Base-by-base conservation (phyloP, 2,797 vertebrate species). In the Danio tinwini region DNA sequence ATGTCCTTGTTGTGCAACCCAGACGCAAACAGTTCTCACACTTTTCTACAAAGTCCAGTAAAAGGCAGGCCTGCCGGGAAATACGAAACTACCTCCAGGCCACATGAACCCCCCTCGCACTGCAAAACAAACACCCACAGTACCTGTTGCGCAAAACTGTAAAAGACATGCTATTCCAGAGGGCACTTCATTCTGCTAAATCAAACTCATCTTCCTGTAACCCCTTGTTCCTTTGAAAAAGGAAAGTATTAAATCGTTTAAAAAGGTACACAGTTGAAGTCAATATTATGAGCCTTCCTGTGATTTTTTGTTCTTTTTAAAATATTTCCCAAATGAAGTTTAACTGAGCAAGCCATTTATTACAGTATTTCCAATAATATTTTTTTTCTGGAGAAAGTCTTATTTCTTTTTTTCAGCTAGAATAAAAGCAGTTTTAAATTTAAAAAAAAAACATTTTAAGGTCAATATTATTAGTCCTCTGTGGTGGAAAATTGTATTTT, bases 121-220 rank as follows among this genome's bases (percentile, higher is more conserved):
- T 45, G 39, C 74, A 78, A 69, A 67, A 71, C 68, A 79, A 79
- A 79, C 68, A 72, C 37, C 14, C 17, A 61, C 17, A 55, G 68
- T 16, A 79, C 58, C 39, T 72, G 77, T 72, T 79, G 68, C 40
- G 40, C 77, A 79, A 79, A 72, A 79, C n/a, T 71, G 56, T 29
- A 29, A 42, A 62, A 67, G 5, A 58, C 16, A 42, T 5, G 45
- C 19, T 11, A 42, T 62, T 78, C n/a, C 55, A 71, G 11, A 52
- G 47, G 70, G 45, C 44, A 61, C 49, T 12, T 72, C 59, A n/a
- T 78, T 70, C 37, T 76, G 81, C 77, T 64, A 53, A 63, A 65
- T 55, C 44, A 29, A 62, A 58, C 52, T 68, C 72, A 21, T 67
- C 59, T 68, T 72, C 62, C 40, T 49, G 61, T 17, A 12, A 49